A percentile compares a stretch with the other conserved stretches of the same genome.
Evolutionary conservation across 1,140 invertebrate species (phyloP).

Genomic region (Drosophila kurseongensis): DNA sequence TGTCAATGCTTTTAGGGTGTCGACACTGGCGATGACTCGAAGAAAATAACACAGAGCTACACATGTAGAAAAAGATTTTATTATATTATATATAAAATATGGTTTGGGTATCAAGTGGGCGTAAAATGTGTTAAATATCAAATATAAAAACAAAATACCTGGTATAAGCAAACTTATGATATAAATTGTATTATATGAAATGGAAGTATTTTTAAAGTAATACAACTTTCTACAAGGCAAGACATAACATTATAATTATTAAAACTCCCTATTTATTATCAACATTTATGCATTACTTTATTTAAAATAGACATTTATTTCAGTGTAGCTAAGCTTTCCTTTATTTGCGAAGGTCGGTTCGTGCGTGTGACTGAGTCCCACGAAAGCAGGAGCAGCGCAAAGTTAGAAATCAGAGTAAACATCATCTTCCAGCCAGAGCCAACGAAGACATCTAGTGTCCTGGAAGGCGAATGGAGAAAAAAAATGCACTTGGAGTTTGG

Average conservation of each 20-base stretch:
- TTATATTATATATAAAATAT: no score
- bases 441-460: constrained; percentile 39
- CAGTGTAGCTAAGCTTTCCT: constrained; percentile 1
- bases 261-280: no score
- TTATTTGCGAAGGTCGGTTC: constrained; percentile 32
- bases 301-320: neutral
- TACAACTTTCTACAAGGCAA: no score
- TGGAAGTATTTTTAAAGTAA: no score
- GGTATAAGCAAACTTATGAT: no score
- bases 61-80: neutral
- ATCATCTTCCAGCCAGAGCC: constrained; percentile 62
- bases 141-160: no score
- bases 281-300: no score
- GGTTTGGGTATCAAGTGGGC: no score
- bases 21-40: constrained; percentile 3
- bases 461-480: constrained; percentile 3
- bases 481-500: constrained; percentile 27
- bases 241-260: no score
- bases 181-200: no score
- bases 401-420: constrained; percentile 69
- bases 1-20: constrained; percentile 24
- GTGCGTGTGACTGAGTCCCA: constrained; percentile 12
- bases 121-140: no score
- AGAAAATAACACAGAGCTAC: constrained; percentile 2
- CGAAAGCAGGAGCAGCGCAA: constrained; percentile 35